These are phyloP conservation scores for Cavia aperea DNA, from an alignment of 2,113 vertebrate genomes.

Conservation along the genomic window DNA sequence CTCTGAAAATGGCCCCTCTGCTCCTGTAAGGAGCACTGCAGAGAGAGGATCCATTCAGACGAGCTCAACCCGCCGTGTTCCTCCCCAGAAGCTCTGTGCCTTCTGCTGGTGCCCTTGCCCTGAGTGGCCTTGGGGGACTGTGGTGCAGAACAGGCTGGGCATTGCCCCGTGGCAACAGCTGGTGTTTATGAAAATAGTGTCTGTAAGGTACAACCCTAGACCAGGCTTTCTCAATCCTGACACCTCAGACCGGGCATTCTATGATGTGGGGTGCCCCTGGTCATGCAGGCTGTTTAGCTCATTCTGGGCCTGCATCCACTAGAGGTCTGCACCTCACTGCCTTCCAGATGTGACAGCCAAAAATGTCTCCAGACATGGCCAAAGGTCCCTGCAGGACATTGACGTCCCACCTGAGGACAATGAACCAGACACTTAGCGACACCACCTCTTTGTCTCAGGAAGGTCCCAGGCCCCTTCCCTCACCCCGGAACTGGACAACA, in stretches of 20 bases:
- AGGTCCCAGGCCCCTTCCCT: neutral
- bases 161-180: accelerated
- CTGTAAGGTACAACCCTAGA: accelerated
- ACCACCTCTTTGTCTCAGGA: neutral
- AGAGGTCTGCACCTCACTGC: neutral
- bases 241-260: accelerated
- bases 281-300: accelerated
- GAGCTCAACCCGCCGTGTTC: accelerated
- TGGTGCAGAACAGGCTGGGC: accelerated
- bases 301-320: too few species aligned
- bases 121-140: accelerated
- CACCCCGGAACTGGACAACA: neutral
- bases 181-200: neutral
- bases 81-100: neutral
- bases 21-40: neutral
- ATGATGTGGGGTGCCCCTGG: accelerated
- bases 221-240: accelerated
- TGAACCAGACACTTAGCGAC: accelerated
- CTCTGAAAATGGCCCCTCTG: neutral
- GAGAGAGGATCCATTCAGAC: accelerated
- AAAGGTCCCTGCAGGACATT: too few species aligned
- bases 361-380: neutral
- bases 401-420: accelerated
- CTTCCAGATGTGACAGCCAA: neutral
- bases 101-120: neutral